Percentiles rank a stretch among this genome's conserved stretches.
Conservation (phyloP, 2,888 invertebrate species). For the Macaria liturata region DNA sequence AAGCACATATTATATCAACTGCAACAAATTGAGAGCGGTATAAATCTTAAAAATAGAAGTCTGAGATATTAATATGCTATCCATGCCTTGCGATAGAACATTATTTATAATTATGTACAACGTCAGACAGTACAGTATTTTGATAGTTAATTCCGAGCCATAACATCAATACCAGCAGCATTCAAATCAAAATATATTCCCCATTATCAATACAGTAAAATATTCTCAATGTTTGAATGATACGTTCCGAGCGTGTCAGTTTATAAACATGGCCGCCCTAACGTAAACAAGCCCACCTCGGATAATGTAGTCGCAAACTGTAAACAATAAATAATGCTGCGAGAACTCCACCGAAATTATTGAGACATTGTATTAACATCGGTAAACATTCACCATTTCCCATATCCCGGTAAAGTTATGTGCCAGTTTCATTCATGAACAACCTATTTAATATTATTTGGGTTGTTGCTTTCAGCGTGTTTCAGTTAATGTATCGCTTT, state of each 20-base stretch:
- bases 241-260: conserved; percentile 52
- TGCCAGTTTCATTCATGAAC: conserved; percentile 22
- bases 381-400: conserved; percentile 32
- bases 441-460: conserved; percentile 7
- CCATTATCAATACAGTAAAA: conserved; percentile 4
- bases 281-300: conserved; percentile 66
- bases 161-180: neutral
- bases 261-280: conserved; percentile 66
- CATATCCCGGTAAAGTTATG: conserved; percentile 23
- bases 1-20: too few species aligned
- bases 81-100: too few species aligned
- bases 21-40: too few species aligned
- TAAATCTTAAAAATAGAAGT: too few species aligned
- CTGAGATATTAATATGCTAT: too few species aligned
- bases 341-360: conserved; percentile 48
- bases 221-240: conserved; percentile 37
- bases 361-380: conserved; percentile 57
- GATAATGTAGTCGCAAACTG: conserved; percentile 50
- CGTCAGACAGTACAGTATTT: too few species aligned
- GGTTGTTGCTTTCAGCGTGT: conserved; percentile 2
- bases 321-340: conserved; percentile 64
- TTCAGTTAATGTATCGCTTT: conserved; percentile 4
- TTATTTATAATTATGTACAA: too few species aligned
- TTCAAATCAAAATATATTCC: conserved; percentile 5
- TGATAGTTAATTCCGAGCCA: too few species aligned